Evolutionary conservation across 2,888 invertebrate genomes (phyloP), one percentile per base, ranked within the genome.

Genomic region (Chrysomela aeneicollis): DNA sequence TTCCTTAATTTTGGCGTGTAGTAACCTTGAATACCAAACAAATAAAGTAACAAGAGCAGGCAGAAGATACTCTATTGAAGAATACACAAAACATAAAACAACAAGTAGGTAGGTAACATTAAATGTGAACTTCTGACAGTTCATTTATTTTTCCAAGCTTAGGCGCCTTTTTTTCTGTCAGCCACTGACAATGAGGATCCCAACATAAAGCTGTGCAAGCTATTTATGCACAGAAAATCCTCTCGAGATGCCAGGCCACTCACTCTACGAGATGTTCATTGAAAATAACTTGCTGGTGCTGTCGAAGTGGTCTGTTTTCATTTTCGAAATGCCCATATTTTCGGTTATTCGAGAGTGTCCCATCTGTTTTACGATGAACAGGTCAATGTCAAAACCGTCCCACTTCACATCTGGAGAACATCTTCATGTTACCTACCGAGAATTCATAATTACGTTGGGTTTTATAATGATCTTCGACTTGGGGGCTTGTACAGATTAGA

Each of bases 371-470:
- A 5, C 35, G 47, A 58, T 50, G 53, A 63, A 42, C 61, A 64
- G 64, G 64, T 63, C 67, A 64, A 59, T 54, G 62, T 60, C 61
- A 59, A 49, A 51, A 50, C 54, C 26, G 52, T 60, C 32, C 64
- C 64, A 42, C 57, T 64, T 64, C 30, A 64, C 64, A 64, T 64
- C 64, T 64, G 64, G 64, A 61, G 64, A 64, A 61, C 64, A 64
- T 64, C 64, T 64, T 61, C 53, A 61, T 52, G 21, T 60, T 18
- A 26, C 52, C 60, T 52, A 32, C 42, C 32, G 15, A 50, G 42
- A 42, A n/a, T 15, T 15, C 42, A 15, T 15, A 42, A 42, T 15
- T 15, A 42, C 42, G 8, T 42, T 15, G 42, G 15, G 42, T 15
- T 42, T 42, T 42, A n/a, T 42, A 42, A 42, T 42, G 42, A 42